Evolutionary conservation across 2,797 vertebrate species (phyloP).

Genomic region (Bufotes viridis): DNA sequence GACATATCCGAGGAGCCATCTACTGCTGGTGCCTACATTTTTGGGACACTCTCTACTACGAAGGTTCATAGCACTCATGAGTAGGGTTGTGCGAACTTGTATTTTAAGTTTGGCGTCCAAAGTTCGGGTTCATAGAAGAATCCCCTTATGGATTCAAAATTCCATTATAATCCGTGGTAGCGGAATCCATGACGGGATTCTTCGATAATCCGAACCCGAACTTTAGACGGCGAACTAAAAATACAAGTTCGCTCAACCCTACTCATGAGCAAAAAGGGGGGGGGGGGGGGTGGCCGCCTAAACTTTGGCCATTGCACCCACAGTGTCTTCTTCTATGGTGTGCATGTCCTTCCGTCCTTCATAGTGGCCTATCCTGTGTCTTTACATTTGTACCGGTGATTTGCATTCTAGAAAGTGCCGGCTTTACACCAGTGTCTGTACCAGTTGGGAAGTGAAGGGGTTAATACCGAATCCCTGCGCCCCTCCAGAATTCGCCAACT

Average conservation of each 20-base stretch:
- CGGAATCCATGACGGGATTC: too few relatives aligned
- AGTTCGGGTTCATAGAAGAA: too few relatives aligned
- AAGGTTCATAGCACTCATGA: not conserved
- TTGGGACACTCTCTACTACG: not conserved
- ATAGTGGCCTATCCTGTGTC: too few relatives aligned
- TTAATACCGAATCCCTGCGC: not conserved
- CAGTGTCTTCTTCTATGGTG: not conserved
- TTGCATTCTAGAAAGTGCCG: not conserved
- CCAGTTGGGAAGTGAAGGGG: not conserved
- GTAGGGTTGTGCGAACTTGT: too few relatives aligned
- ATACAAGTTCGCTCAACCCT: too few relatives aligned
- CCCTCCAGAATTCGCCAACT: not conserved
- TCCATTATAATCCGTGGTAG: too few relatives aligned
- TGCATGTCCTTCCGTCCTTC: not conserved
- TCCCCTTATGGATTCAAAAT: too few relatives aligned
- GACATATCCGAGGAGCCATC: not conserved
- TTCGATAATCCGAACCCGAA: too few relatives aligned
- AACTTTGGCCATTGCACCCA: not conserved
- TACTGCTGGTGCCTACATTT: not conserved
- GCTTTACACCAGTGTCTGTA: not conserved
- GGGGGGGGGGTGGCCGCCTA: not conserved
- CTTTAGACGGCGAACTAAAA: too few relatives aligned
- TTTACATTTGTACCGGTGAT: not conserved
- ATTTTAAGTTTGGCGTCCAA: too few relatives aligned
- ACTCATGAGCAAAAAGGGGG: too few relatives aligned